These are phyloP conservation scores for Zophobas morio DNA, from an alignment of 1,140 invertebrate species.

Conservation along the genomic window DNA sequence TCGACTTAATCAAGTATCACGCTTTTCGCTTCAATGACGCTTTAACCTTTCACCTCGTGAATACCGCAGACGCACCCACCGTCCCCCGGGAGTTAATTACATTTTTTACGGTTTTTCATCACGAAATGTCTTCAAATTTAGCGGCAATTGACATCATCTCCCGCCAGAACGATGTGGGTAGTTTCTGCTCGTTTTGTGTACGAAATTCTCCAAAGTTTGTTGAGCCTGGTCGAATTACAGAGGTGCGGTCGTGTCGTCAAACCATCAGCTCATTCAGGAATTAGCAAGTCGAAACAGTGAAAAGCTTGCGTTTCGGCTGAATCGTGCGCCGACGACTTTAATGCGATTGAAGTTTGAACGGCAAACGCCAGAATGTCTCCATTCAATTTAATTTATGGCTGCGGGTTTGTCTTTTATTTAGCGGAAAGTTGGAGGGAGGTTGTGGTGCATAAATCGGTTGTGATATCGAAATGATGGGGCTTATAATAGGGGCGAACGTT, in stretches of 20 bases:
- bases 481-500: background rate
- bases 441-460: background rate
- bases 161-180: background rate
- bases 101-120: constrained; percentile 13
- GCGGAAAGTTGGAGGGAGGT: background rate
- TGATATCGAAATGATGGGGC: too few species aligned
- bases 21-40: constrained; percentile 3
- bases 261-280: constrained; percentile 24
- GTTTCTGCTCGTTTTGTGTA: too few species aligned
- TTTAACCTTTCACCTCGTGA: constrained; percentile 25
- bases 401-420: constrained; percentile 7
- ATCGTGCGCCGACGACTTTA: background rate
- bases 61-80: background rate
- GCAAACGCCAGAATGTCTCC: background rate
- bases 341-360: constrained; percentile 21
- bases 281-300: background rate
- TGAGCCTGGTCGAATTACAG: background rate
- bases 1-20: background rate
- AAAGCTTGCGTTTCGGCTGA: constrained; percentile 2
- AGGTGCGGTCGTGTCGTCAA: background rate
- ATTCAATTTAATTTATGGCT: constrained; percentile 19
- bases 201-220: constrained; percentile 1
- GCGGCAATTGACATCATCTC: background rate
- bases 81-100: background rate
- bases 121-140: constrained; percentile 20